Conservation (phyloP, 1,140 invertebrate genomes). For the Scaptomyza hsui region DNA sequence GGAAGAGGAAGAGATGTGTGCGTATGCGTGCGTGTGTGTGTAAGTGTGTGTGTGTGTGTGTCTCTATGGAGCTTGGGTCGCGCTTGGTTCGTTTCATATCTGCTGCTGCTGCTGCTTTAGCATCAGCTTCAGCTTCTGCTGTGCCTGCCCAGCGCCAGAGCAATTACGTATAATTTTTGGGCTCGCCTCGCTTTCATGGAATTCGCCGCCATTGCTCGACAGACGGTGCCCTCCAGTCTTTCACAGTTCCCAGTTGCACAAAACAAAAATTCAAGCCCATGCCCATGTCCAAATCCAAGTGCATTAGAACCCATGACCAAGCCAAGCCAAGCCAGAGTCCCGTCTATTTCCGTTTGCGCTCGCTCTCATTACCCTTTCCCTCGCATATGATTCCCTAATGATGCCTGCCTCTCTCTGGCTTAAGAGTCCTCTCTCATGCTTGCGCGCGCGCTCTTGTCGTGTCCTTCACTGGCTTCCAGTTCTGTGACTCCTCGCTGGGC, state of each 20-base stretch:
- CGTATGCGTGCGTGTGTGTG: background rate
- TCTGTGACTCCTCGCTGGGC: conserved; percentile 45
- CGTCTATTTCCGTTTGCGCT: conserved; percentile 42
- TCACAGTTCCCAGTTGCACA: background rate
- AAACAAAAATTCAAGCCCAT: background rate
- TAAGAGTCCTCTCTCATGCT: conserved; percentile 25
- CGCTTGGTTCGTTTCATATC: conserved; percentile 52
- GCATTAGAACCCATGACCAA: background rate
- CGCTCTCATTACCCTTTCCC: conserved; percentile 15
- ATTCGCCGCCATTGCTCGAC: conserved; percentile 30
- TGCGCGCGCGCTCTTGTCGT: conserved; percentile 47
- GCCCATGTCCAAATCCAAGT: conserved; percentile 16
- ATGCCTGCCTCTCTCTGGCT: background rate
- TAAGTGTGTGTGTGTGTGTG: conserved; percentile 1
- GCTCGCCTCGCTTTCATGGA: conserved; percentile 44
- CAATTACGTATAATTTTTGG: conserved; percentile 56
- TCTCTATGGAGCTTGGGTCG: conserved; percentile 43
- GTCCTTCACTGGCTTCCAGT: conserved; percentile 50
- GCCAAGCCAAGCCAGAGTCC: conserved; percentile 14
- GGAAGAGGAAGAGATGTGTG: conserved; percentile 20
- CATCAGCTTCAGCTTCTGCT: conserved; percentile 28
- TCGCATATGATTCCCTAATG: background rate
- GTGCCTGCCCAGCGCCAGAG: conserved; percentile 51
- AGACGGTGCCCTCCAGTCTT: conserved; percentile 1
- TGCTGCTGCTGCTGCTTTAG: conserved; percentile 11